Base-by-base conservation (phyloP, 2,113 vertebrate genomes). In the Alligator mississippiensis region DNA sequence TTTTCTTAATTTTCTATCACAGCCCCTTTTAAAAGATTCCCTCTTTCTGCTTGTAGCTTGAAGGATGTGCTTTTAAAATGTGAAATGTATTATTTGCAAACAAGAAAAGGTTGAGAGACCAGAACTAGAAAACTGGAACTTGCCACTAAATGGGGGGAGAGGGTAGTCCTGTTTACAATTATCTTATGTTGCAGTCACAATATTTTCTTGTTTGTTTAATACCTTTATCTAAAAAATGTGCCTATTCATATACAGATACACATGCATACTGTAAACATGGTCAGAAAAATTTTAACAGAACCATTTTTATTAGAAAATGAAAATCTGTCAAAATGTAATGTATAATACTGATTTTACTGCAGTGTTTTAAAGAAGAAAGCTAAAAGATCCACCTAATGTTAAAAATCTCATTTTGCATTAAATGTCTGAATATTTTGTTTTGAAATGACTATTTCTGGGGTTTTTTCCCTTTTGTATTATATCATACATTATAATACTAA, bases 61-160 rank as follows among this genome's bases (percentile, higher is more conserved):
- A 93, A 96, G 92, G 93, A 72, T 22, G 4, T 63, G 61, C 55
- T 79, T 24, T 38, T 79, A 22, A 84, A 89, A 19, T 57, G 85
- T 74, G 80, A 90, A 94, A 85, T 88, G 70, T 90, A 22, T 60
- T 88, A 83, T 94, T 97, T 93, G 84, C 34, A 82, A 85, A 87
- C 95, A 89, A 84, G 95, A 90, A 87, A 89, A 81, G 19, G 64
- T 38, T 55, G 79, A 84, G 54, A 74, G 72, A 92, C 47, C 72
- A 91, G 81, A 96, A 87, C 84, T 74, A 14, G 81, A 90, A 94
- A 87, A 30, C 16, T 2, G 6, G 89, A 6, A 30, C 86, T 91
- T 94, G 62, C 77, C 16, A 60, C 82, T 63, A 84, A 91, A 76
- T 70, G 89, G 76, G 66, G 88, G 84, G 83, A 4, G 62, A 63